Evolutionary conservation across 2,797 vertebrate species (phyloP), one percentile per base, ranked within the genome.

Genomic region (Tenualosa thibaudeaui): DNA sequence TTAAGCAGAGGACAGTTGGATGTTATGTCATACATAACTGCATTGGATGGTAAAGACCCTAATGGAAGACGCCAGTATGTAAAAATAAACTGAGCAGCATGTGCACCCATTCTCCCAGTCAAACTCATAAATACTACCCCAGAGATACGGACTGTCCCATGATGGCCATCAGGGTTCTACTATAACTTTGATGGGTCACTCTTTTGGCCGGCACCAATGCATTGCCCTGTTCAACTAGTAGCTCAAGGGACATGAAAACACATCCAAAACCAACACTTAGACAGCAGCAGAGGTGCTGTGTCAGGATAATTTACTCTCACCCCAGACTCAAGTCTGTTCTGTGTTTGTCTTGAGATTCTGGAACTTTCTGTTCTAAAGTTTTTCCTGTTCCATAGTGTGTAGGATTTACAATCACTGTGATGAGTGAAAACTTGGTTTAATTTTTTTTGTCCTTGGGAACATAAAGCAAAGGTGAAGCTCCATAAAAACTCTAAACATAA

Each of bases 1-100:
- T 75, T 75, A 12, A 75, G 37, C 13, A 43, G 68, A 40, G 68
- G 68, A 75, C 2, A 31, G 12, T 13, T 71, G 65, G 26, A 75
- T 75, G 17, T 75, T 75, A 15, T 40, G 31, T 15, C 13, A 40
- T n/a, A 37, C 46, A 49, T 17, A 3, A 60, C 17, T 22, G 46
- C 81, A 56, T 46, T 71, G 13, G 68, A 75, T 40, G 2, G 58
- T 85, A 81, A 84, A 81, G 86, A 84, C 78, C 86, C 26, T 56
- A 78, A 49, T 17, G 43, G 84, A 81, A 54, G 62, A 46, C 56
- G 85, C 87, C 86, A 81, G 62, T 2, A 85, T 81, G 13, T 86
- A 85, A 89, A 89, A 89, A 90, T 90, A 89, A 87, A 85, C 84
- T 86, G n/a, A 62, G 60, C 9, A 19, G 53, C 84, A 82, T 90